phyloP scores from a whole-genome alignment of 2,888 invertebrate genomes.

The Drosophila nr. fundita region DNA sequence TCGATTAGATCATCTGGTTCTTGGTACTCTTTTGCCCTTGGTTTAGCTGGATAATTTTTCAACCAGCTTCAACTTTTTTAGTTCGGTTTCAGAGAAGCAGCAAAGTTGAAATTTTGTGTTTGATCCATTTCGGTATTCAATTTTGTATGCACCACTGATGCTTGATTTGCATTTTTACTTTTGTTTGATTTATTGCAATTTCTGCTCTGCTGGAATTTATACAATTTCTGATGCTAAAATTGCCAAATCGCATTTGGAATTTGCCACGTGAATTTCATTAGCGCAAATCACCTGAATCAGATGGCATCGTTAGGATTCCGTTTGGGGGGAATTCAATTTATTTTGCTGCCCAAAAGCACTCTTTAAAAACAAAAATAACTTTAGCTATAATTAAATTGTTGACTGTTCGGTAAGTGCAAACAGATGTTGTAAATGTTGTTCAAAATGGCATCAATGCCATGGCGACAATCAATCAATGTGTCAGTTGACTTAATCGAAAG shows the following conservation, averaged over 20 bases:
- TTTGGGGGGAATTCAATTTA: slow-evolving; percentile 60
- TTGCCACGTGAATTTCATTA: slow-evolving; percentile 50
- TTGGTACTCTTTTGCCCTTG: neutral
- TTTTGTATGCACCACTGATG: slow-evolving; percentile 24
- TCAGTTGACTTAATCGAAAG: slow-evolving; percentile 5
- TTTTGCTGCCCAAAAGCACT: slow-evolving; percentile 39
- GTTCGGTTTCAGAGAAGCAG: neutral
- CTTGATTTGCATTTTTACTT: slow-evolving; percentile 68
- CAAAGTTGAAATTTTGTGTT: neutral
- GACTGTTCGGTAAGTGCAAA: neutral
- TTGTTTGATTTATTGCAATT: slow-evolving; percentile 73
- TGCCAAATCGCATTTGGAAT: slow-evolving; percentile 13
- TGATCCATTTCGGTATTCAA: slow-evolving; percentile 19
- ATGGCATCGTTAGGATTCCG: slow-evolving; percentile 46
- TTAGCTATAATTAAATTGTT: slow-evolving; percentile 8
- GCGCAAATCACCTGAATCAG: slow-evolving; percentile 29
- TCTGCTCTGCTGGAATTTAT: slow-evolving; percentile 53
- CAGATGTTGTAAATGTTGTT: neutral
- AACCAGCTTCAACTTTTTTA: neutral
- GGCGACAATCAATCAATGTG: slow-evolving; percentile 25
- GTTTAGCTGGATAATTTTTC: neutral
- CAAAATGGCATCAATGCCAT: slow-evolving; percentile 27
- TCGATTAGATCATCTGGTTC: neutral
- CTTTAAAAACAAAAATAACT: slow-evolving; percentile 29
- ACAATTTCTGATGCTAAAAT: slow-evolving; percentile 35